Evolutionary conservation across 2,888 invertebrate genomes (phyloP).

Genomic region (Dioctria linearis): DNA sequence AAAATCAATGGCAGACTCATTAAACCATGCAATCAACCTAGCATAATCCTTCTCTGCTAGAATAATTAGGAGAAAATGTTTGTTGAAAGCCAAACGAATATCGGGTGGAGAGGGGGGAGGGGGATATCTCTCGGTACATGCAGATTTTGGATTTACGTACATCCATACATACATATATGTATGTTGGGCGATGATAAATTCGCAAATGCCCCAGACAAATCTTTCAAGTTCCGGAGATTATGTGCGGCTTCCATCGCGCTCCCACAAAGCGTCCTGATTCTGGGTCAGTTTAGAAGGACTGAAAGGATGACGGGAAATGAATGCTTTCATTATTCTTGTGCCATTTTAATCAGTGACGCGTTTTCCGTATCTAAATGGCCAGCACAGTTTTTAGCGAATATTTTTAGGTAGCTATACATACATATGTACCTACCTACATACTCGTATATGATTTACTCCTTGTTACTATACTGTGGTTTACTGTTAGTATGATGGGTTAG

Average conservation of each 20-base stretch:
- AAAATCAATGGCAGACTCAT: constrained; percentile 58
- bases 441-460: too few relatives aligned
- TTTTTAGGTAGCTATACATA: too few relatives aligned
- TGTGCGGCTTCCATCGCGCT: constrained; percentile 6
- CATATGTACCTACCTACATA: too few relatives aligned
- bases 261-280: constrained; percentile 26
- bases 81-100: constrained; percentile 50
- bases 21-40: constrained; percentile 58
- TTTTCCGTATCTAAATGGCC: constrained; percentile 31
- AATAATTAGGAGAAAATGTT: constrained; percentile 53
- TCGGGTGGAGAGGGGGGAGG: background rate
- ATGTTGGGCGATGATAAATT: constrained; percentile 56
- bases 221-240: constrained; percentile 57
- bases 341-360: constrained; percentile 42
- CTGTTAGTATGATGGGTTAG: too few relatives aligned
- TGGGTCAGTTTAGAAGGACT: constrained; percentile 4
- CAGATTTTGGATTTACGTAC: constrained; percentile 36
- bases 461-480: too few relatives aligned
- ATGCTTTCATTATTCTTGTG: constrained; percentile 50
- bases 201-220: constrained; percentile 56
- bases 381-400: background rate
- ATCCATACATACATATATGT: too few relatives aligned
- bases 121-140: constrained; percentile 14
- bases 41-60: constrained; percentile 53
- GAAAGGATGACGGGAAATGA: constrained; percentile 25